These are phyloP conservation scores for Phymatocera aterrima DNA, from an alignment of 2,888 invertebrate genomes.

Conservation along the genomic window DNA sequence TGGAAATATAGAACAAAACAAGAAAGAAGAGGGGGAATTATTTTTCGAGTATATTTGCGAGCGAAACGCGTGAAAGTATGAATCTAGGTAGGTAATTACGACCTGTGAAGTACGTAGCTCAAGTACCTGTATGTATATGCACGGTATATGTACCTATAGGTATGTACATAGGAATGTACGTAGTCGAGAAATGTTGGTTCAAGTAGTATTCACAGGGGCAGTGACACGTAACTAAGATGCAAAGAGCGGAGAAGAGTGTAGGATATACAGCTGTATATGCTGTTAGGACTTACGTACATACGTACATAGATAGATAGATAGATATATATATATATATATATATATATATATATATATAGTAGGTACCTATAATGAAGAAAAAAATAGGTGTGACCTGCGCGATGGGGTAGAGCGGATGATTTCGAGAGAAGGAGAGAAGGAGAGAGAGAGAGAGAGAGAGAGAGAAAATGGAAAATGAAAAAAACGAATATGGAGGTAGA, in stretches of 20 bases:
- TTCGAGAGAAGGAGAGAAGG: constrained; percentile 33
- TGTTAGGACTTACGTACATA: no score
- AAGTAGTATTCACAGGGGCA: constrained; percentile 51
- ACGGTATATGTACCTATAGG: no score
- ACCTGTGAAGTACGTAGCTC: neutral
- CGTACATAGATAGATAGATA: no score
- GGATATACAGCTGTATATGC: no score
- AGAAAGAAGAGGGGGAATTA: no score
- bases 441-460: neutral
- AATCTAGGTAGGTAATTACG: constrained; percentile 28
- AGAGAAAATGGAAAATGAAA: neutral
- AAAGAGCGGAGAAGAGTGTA: constrained; percentile 49
- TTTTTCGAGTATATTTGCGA: neutral
- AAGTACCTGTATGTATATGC: neutral
- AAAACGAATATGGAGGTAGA: neutral
- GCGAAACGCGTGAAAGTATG: neutral
- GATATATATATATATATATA: no score
- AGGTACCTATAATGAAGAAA: constrained; percentile 54
- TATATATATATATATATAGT: no score
- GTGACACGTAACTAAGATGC: constrained; percentile 61
- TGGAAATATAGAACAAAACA: no score
- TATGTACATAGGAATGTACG: no score
- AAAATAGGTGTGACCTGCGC: constrained; percentile 50
- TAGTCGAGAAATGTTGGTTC: constrained; percentile 30
- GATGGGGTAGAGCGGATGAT: constrained; percentile 7